phyloP scores from a whole-genome alignment of 2,888 invertebrate species.

The Leptothorax acervorum region DNA sequence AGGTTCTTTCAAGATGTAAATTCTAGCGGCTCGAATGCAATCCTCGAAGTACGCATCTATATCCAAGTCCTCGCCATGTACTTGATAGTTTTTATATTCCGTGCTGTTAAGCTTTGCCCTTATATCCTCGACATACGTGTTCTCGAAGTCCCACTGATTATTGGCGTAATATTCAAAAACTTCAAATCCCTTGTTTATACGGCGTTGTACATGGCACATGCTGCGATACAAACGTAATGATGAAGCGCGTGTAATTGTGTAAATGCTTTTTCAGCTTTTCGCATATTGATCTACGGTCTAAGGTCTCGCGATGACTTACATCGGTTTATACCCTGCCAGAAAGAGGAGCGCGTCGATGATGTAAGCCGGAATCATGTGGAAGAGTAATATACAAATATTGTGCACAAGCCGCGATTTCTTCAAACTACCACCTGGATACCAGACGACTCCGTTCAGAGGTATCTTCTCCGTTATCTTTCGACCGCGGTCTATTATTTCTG shows the following conservation, averaged over 20 bases:
- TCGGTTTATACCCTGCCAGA: constrained; percentile 94
- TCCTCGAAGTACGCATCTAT: constrained; percentile 93
- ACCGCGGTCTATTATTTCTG: constrained; percentile 94
- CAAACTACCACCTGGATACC: constrained; percentile 96
- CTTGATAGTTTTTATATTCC: constrained; percentile 89
- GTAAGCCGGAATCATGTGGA: constrained; percentile 96
- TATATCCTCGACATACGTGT: constrained; percentile 88
- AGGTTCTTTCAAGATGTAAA: constrained; percentile 93
- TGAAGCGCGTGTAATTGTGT: not conserved
- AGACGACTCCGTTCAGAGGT: constrained; percentile 94
- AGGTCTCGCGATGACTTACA: constrained; percentile 88
- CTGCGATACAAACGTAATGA: constrained; percentile 85
- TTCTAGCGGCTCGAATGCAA: constrained; percentile 92
- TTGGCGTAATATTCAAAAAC: constrained; percentile 97
- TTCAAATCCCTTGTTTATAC: constrained; percentile 94
- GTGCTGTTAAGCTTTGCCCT: constrained; percentile 88
- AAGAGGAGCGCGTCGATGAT: constrained; percentile 92
- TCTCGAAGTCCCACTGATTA: constrained; percentile 96
- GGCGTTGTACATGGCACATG: constrained; percentile 92
- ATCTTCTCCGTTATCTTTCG: constrained; percentile 92
- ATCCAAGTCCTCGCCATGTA: constrained; percentile 91
- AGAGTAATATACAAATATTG: constrained; percentile 93
- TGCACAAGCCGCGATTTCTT: constrained; percentile 92
- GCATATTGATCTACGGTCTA: not conserved
- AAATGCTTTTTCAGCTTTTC: not conserved